Evolutionary conservation across 2,113 vertebrate species (phyloP), one percentile per base, ranked within the genome.

Genomic region (Chloropsis cyanopogon): DNA sequence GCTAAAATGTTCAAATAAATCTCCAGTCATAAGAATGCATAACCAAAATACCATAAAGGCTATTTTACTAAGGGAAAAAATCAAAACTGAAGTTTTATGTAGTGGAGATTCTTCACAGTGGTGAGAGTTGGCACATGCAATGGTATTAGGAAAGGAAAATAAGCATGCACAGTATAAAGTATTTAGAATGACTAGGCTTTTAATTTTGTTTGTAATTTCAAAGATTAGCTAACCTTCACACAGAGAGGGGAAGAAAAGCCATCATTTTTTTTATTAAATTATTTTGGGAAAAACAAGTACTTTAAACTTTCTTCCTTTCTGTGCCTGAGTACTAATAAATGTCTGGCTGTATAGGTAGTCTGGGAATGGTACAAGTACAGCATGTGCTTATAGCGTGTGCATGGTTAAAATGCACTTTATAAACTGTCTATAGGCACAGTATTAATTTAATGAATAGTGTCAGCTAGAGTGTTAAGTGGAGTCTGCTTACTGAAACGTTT

Each of bases 401-500:
- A 7, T 57, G 35, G 39, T 49, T 70, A 57, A 90, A 92, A 71
- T 47, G 52, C 47, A 60, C 46, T 70, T 88, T 17, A 81, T 83
- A 16, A 64, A 86, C 33, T 41, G 12, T 64, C 79, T 85, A 4
- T 70, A 20, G 52, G 20, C 21, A 21, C 26, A 22, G 39, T 53
- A 75, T 93, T 86, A 76, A 71, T 83, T 64, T 90, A 92, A 73
- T 37, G 9, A 77, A 66, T 57, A 33, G 57, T 71, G 59, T 95
- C 87, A 82, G 28, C 44, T 82, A 60, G 71, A 94, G 70, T 42
- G 68, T 95, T 95, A 92, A 91, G 56, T 78, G 75, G 64, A 91
- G 57, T 77, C 63, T 91, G 49, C 89, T 93, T 88, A 72, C 81
- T 92, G 91, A 90, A 86, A 88, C 65, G 82, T 68, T 95, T 90